Conservation (phyloP, 2,797 vertebrate genomes). For the Pitangus sulphuratus region DNA sequence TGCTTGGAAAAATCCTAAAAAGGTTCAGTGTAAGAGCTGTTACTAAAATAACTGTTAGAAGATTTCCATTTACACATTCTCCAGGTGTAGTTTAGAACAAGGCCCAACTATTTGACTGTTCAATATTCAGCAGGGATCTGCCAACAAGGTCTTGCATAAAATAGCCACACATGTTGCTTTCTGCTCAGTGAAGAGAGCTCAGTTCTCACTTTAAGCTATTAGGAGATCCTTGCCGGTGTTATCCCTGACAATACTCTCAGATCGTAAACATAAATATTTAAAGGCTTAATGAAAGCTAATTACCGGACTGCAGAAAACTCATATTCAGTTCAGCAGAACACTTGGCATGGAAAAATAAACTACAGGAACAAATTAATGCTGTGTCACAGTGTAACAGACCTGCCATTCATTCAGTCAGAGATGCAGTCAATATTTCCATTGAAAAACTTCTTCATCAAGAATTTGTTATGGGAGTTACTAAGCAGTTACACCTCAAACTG, state of each 20-base stretch:
- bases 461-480: background rate
- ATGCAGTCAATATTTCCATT: background rate
- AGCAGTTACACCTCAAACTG: background rate
- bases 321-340: background rate
- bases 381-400: constrained; percentile 5
- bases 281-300: background rate
- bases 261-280: constrained; percentile 6
- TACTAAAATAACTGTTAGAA: background rate
- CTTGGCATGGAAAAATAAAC: constrained; percentile 19
- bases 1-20: background rate
- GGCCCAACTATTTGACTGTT: background rate
- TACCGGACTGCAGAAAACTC: background rate
- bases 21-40: background rate
- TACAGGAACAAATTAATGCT: background rate
- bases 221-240: background rate
- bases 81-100: background rate
- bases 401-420: constrained; percentile 14
- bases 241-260: background rate
- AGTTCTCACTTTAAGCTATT: background rate
- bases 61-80: background rate
- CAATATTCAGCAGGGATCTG: background rate
- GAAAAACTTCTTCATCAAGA: background rate
- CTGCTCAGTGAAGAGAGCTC: background rate
- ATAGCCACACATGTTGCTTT: background rate
- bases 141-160: background rate